Evolutionary conservation across 37 sponge, comb jelly and placozoan species (phyloP), one percentile per base, ranked within the genome.

Genomic region (Agelas oroides): DNA sequence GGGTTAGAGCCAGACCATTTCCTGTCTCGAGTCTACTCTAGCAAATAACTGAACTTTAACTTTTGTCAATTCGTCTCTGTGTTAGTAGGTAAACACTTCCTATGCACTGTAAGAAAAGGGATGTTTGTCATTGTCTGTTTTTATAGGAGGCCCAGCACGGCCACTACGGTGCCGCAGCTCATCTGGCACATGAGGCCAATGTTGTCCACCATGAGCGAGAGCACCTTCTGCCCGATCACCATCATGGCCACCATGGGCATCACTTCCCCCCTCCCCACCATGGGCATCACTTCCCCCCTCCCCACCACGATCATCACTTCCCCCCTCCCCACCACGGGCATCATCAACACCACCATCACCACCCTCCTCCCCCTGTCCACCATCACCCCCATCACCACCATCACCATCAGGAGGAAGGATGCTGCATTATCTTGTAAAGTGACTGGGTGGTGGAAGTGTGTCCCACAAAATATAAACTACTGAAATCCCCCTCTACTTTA

Each of bases 91-190:
- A n/a, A n/a, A n/a, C n/a, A n/a, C n/a, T n/a, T n/a, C n/a, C n/a
- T n/a, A n/a, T n/a, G n/a, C n/a, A n/a, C n/a, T n/a, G n/a, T n/a
- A n/a, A n/a, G n/a, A n/a, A n/a, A n/a, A n/a, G n/a, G n/a, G n/a
- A n/a, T n/a, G n/a, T n/a, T n/a, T n/a, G n/a, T n/a, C n/a, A n/a
- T n/a, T n/a, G n/a, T n/a, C n/a, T n/a, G n/a, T n/a, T n/a, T n/a
- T n/a, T n/a, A 14, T 53, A 87, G 85, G 85, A 89, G n/a, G 85
- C 80, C 16, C 73, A 56, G 3, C 90, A 89, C 78, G 90, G 90
- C 25, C 83, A 83, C 64, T 89, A 60, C 64, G 90, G 90, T 0
- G 85, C 85, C 27, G 85, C 90, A 20, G 64, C 85, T 41, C 71
- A 77, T 31, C 59, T 73, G 37, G 23, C 53, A 36, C 71, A 76